Conservation (phyloP, 2,113 vertebrate genomes). For the Antechinus stuartii region DNA sequence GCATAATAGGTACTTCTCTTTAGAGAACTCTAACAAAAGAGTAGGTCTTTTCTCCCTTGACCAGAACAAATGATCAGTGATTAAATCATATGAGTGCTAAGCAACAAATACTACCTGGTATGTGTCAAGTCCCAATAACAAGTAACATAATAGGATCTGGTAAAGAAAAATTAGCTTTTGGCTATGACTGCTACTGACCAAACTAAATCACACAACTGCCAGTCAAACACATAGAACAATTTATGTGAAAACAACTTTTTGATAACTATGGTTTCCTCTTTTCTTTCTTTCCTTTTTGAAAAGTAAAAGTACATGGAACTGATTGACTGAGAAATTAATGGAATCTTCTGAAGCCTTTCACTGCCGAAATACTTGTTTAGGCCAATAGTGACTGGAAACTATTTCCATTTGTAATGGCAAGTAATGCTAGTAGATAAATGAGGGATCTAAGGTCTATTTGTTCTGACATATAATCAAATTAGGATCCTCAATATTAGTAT, state of each 20-base stretch:
- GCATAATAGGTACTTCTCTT: not conserved
- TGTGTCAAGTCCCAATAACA: slow-evolving; percentile 40
- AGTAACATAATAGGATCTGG: slow-evolving; percentile 57
- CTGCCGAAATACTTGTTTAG: slow-evolving; percentile 24
- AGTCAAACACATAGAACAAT: slow-evolving; percentile 43
- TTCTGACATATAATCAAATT: not conserved
- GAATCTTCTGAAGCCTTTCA: slow-evolving; percentile 23
- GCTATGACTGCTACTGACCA: slow-evolving; percentile 38
- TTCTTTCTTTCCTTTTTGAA: slow-evolving; percentile 18
- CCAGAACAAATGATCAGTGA: slow-evolving; percentile 54
- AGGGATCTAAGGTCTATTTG: not conserved
- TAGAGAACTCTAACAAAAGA: slow-evolving; percentile 58
- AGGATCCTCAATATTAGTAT: slow-evolving; percentile 46
- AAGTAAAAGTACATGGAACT: slow-evolving; percentile 8
- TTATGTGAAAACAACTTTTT: slow-evolving; percentile 22
- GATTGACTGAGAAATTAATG: slow-evolving; percentile 7
- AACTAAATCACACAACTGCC: slow-evolving; percentile 53
- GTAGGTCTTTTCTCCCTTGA: slow-evolving; percentile 38
- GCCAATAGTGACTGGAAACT: slow-evolving; percentile 28
- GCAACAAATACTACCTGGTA: slow-evolving; percentile 43
- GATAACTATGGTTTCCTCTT: not conserved
- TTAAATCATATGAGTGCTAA: slow-evolving; percentile 46
- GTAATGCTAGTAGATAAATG: slow-evolving; percentile 18
- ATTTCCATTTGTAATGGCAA: slow-evolving; percentile 34
- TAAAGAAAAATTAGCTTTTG: slow-evolving; percentile 69